These are phyloP conservation scores for Phylloscopus trochilus DNA, from an alignment of 2,113 vertebrate species.

Conservation along the genomic window DNA sequence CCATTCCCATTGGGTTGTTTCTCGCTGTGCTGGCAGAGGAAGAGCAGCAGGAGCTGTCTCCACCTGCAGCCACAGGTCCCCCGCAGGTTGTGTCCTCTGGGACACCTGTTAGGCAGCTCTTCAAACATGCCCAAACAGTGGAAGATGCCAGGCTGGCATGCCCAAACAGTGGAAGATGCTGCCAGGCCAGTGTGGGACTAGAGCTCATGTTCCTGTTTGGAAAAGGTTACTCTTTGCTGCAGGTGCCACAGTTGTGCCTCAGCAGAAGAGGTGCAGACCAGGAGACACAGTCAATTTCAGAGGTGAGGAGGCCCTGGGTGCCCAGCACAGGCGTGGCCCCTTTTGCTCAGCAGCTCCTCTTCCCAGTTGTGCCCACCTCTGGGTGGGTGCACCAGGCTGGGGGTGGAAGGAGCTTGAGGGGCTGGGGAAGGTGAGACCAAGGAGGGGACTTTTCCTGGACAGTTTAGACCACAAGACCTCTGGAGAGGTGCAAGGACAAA, in stretches of 20 bases:
- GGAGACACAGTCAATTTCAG: background rate
- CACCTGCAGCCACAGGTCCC: background rate
- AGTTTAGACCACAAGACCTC: rapidly evolving
- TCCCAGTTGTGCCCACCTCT: background rate
- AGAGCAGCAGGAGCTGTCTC: background rate
- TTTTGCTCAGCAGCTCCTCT: background rate
- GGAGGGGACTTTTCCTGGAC: background rate
- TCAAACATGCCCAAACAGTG: background rate
- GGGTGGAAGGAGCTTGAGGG: background rate
- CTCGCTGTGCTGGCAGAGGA: background rate
- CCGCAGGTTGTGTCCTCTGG: background rate
- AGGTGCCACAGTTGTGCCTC: background rate
- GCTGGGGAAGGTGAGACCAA: background rate
- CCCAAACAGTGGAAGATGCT: background rate
- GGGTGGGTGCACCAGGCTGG: background rate
- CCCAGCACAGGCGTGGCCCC: rapidly evolving
- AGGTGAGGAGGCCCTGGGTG: background rate
- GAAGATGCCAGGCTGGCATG: no score
- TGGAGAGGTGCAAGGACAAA: rapidly evolving
- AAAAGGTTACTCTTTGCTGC: background rate
- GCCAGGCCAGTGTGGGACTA: rapidly evolving
- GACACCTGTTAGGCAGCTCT: background rate
- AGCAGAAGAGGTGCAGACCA: background rate
- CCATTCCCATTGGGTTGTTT: background rate
- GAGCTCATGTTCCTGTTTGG: background rate